phyloP scores from a whole-genome alignment of 1,140 invertebrate species.

The Drosophila saltans region DNA sequence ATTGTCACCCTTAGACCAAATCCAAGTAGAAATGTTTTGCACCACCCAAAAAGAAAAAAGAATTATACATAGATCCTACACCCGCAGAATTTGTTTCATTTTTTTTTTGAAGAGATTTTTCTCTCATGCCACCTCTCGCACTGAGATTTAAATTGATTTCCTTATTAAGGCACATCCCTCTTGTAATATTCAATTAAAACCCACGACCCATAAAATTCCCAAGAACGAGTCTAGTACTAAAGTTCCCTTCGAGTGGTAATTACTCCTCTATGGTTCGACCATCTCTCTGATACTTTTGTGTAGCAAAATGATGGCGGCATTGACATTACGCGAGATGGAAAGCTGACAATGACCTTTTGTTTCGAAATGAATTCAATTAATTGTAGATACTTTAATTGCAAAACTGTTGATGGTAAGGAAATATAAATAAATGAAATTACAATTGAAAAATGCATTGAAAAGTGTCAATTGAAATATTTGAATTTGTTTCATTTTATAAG shows the following conservation, averaged over 20 bases:
- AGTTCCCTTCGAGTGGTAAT: slow-evolving; percentile 69
- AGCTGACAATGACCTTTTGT: slow-evolving; percentile 67
- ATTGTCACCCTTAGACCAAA: slow-evolving; percentile 27
- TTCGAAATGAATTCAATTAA: slow-evolving; percentile 63
- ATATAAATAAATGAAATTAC: background rate
- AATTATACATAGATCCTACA: slow-evolving; percentile 54
- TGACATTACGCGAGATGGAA: slow-evolving; percentile 27
- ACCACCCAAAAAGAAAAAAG: slow-evolving; percentile 20
- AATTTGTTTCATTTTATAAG: too few relatives aligned
- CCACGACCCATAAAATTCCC: slow-evolving; percentile 46
- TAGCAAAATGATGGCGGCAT: slow-evolving; percentile 60
- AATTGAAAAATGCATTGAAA: background rate
- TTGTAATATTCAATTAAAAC: slow-evolving; percentile 82
- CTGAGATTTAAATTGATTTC: slow-evolving; percentile 82
- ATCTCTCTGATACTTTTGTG: slow-evolving; percentile 46
- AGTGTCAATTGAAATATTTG: too few relatives aligned
- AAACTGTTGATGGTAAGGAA: background rate
- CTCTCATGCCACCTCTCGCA: slow-evolving; percentile 62
- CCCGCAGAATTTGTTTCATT: slow-evolving; percentile 73
- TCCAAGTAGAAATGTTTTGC: slow-evolving; percentile 47
- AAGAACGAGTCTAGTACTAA: slow-evolving; percentile 44
- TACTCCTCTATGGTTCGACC: slow-evolving; percentile 41
- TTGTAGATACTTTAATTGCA: slow-evolving; percentile 52
- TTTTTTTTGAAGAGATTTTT: slow-evolving; percentile 53
- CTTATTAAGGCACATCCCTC: slow-evolving; percentile 82